These are phyloP conservation scores for Ptychadena robeensis DNA, from an alignment of 2,797 vertebrate species.

Conservation along the genomic window DNA sequence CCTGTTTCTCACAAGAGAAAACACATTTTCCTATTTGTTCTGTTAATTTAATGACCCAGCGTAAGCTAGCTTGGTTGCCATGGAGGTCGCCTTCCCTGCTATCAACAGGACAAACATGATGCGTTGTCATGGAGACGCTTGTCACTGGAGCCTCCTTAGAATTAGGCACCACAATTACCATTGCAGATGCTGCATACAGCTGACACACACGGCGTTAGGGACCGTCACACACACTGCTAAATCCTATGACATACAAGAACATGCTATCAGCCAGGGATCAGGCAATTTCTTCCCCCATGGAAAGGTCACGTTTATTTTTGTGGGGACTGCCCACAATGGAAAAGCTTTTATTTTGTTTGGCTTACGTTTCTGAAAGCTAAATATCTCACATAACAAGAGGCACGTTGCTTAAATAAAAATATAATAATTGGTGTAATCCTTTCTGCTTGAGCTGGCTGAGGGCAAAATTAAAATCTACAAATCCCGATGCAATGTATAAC, in stretches of 20 bases:
- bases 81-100: conserved; percentile 65
- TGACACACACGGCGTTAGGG: not conserved
- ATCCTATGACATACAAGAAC: not conserved
- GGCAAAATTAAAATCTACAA: not conserved
- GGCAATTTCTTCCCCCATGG: not conserved
- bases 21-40: not conserved
- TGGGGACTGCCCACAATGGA: not conserved
- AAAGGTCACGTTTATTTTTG: not conserved
- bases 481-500: no score
- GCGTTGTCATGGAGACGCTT: conserved; percentile 67
- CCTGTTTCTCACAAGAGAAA: not conserved
- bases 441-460: not conserved
- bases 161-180: conserved; percentile 31
- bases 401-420: not conserved
- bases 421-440: not conserved
- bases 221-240: not conserved
- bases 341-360: conserved; percentile 4
- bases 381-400: not conserved
- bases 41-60: conserved; percentile 22
- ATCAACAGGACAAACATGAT: conserved; percentile 55
- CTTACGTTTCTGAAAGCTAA: not conserved
- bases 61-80: conserved; percentile 57
- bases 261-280: not conserved
- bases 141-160: conserved; percentile 58
- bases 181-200: not conserved